Percentiles rank a stretch among this genome's conserved stretches.
These are phyloP conservation scores for Clarias magur DNA, from an alignment of 2,113 vertebrate genomes.

Conservation along the genomic window DNA sequence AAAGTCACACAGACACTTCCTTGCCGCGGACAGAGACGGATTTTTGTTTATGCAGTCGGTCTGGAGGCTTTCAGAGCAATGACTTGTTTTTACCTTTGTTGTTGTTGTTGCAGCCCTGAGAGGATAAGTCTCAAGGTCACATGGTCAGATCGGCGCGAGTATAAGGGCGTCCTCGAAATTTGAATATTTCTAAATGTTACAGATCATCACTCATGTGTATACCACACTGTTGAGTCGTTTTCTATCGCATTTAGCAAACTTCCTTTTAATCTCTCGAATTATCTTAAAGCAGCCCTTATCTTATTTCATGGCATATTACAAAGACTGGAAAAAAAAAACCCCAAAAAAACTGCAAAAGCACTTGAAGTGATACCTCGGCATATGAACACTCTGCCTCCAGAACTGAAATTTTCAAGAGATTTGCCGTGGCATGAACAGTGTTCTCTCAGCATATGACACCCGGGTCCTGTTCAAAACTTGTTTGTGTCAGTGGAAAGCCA, in stretches of 20 bases:
- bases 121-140: not conserved
- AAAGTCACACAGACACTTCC: conserved; percentile 6
- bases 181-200: not conserved
- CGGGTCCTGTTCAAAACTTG: too few species aligned
- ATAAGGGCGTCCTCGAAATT: not conserved
- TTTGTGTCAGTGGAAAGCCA: too few species aligned
- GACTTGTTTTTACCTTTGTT: not conserved
- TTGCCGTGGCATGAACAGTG: too few species aligned
- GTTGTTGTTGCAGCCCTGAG: not conserved
- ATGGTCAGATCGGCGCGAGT: not conserved
- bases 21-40: not conserved
- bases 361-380: too few species aligned
- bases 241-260: not conserved
- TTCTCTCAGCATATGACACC: too few species aligned
- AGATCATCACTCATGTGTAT: not conserved
- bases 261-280: too few species aligned
- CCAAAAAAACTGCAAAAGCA: too few species aligned
- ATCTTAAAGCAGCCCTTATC: too few species aligned
- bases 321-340: too few species aligned
- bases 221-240: fast-evolving
- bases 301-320: too few species aligned
- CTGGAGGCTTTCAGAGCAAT: not conserved
- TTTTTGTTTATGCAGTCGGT: not conserved
- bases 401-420: too few species aligned
- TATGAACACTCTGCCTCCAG: too few species aligned